Conservation (phyloP, 2,113 vertebrate species). For the Emberiza fucata region DNA sequence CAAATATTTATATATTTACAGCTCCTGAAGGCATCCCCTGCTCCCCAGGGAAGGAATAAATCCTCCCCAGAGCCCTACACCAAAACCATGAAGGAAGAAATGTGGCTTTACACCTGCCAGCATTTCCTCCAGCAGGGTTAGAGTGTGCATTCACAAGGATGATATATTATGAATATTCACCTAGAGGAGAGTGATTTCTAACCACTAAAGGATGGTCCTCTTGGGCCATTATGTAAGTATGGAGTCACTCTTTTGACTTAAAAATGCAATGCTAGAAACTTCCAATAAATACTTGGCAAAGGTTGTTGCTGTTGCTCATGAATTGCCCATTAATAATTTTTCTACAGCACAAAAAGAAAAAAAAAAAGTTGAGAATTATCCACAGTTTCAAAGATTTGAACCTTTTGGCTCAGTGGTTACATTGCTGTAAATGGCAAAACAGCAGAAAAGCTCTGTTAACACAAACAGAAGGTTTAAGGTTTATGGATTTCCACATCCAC, state of each 20-base stretch:
- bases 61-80: not conserved
- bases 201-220: not conserved
- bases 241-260: not conserved
- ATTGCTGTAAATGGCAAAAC: not conserved
- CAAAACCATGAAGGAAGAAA: not conserved
- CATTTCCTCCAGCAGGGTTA: not conserved
- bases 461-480: not conserved
- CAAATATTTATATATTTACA: conserved; percentile 36
- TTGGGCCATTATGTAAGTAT: not conserved
- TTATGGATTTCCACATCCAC: not conserved
- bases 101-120: not conserved
- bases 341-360: not conserved
- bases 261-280: not conserved
- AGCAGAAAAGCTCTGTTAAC: not conserved
- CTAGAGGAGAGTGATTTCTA: not conserved
- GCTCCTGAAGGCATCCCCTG: not conserved
- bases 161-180: not conserved
- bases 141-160: not conserved
- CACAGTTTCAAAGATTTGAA: not conserved
- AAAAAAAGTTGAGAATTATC: not conserved
- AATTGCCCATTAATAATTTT: not conserved
- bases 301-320: not conserved
- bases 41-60: not conserved
- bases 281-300: not conserved
- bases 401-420: not conserved